phyloP scores from a whole-genome alignment of 2,888 invertebrate genomes.

The Heliconius ethilla region DNA sequence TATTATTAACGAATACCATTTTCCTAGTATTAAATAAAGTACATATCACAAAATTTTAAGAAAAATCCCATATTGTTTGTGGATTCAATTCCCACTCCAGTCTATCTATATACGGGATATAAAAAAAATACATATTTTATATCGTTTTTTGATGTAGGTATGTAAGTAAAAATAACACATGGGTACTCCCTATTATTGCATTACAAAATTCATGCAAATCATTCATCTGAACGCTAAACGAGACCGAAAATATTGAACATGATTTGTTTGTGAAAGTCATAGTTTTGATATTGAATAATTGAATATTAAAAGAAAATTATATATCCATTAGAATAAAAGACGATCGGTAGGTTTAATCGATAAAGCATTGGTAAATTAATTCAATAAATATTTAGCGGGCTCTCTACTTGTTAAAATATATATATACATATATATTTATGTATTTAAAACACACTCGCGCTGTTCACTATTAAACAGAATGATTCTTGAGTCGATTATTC shows the following conservation, averaged over 20 bases:
- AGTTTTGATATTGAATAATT: background rate
- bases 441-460: background rate
- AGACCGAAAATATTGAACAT: background rate
- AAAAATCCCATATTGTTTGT: background rate
- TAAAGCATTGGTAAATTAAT: no score
- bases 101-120: no score
- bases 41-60: background rate
- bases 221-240: background rate
- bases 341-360: background rate
- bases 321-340: background rate
- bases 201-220: background rate
- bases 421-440: background rate
- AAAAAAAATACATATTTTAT: no score
- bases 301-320: background rate
- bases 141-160: no score
- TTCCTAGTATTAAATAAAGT: slow-evolving; percentile 1
- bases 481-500: background rate
- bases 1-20: slow-evolving; percentile 1
- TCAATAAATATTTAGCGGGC: no score
- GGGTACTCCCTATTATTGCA: background rate
- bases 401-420: background rate
- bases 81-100: no score
- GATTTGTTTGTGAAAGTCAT: slow-evolving; percentile 1
- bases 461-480: background rate
- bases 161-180: background rate